Evolutionary conservation across 2,888 invertebrate species (phyloP).

Genomic region (Mythimna albipuncta): DNA sequence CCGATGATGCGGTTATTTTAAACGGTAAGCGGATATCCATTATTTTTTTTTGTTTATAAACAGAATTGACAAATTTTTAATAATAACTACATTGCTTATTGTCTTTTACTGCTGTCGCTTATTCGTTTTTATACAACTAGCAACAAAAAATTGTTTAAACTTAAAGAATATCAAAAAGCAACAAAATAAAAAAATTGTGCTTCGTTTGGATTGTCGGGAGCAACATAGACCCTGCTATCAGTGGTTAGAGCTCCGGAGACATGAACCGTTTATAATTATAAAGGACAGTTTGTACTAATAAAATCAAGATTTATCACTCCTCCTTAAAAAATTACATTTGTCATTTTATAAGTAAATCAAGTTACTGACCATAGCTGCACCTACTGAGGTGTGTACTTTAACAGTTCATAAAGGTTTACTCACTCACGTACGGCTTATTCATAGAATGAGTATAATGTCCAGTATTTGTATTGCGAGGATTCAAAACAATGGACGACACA

Average conservation of each 20-base stretch:
- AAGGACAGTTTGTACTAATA: background rate
- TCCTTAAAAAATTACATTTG: no score
- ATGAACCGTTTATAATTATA: background rate
- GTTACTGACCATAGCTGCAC: background rate
- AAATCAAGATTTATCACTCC: no score
- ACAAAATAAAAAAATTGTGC: background rate
- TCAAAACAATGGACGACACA: slow-evolving; percentile 84
- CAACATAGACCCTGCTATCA: no score
- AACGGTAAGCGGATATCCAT: slow-evolving; percentile 80
- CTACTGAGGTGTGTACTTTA: slow-evolving; percentile 26
- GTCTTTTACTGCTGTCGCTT: background rate
- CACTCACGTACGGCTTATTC: slow-evolving; percentile 58
- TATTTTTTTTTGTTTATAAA: background rate
- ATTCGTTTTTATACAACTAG: slow-evolving; percentile 10
- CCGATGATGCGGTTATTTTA: slow-evolving; percentile 87
- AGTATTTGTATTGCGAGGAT: slow-evolving; percentile 74
- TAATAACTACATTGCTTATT: background rate
- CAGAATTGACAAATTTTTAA: background rate
- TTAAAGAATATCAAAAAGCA: background rate
- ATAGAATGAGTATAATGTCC: slow-evolving; percentile 67
- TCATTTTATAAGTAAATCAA: background rate
- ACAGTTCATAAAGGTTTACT: slow-evolving; percentile 51
- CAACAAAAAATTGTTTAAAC: background rate
- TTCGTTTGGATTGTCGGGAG: background rate
- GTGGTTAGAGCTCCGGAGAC: background rate